phyloP scores from a whole-genome alignment of 2,888 invertebrate genomes.

The Cyclophora punctaria region DNA sequence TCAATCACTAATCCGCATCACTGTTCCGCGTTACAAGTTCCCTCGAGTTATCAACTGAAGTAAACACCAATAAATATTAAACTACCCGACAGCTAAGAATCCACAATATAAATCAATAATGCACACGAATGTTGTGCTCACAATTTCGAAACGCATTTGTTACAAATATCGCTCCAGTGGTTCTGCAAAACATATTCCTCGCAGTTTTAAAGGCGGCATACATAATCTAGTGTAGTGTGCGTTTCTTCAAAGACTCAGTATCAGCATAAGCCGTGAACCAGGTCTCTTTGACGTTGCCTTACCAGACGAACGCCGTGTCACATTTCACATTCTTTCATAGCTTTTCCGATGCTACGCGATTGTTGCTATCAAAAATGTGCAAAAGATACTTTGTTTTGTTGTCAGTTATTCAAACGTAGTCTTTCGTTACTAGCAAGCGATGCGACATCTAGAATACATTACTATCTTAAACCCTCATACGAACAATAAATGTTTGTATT shows the following conservation, averaged over 20 bases:
- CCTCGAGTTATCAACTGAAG: constrained; percentile 17
- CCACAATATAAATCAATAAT: constrained; percentile 19
- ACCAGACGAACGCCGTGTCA: constrained; percentile 38
- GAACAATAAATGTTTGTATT: no score
- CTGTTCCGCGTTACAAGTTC: constrained; percentile 9
- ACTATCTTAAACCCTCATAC: no score
- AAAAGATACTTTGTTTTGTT: constrained; percentile 27
- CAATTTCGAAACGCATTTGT: constrained; percentile 20
- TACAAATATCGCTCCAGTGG: constrained; percentile 16
- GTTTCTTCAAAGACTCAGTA: constrained; percentile 49
- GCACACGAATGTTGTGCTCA: constrained; percentile 15
- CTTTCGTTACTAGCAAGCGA: no score
- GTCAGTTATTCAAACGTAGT: constrained; percentile 25
- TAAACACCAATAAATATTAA: constrained; percentile 17
- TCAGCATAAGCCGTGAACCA: constrained; percentile 46
- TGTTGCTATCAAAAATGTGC: constrained; percentile 38
- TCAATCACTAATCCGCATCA: constrained; percentile 19
- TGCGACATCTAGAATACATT: neutral
- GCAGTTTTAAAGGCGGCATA: constrained; percentile 38
- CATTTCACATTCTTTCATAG: constrained; percentile 43
- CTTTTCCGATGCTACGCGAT: constrained; percentile 28
- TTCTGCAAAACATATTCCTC: constrained; percentile 34
- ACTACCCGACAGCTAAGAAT: constrained; percentile 21
- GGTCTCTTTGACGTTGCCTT: constrained; percentile 44
- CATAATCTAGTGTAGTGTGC: constrained; percentile 40